These are phyloP conservation scores for Argentina silus DNA, from an alignment of 2,797 vertebrate genomes.

Conservation along the genomic window DNA sequence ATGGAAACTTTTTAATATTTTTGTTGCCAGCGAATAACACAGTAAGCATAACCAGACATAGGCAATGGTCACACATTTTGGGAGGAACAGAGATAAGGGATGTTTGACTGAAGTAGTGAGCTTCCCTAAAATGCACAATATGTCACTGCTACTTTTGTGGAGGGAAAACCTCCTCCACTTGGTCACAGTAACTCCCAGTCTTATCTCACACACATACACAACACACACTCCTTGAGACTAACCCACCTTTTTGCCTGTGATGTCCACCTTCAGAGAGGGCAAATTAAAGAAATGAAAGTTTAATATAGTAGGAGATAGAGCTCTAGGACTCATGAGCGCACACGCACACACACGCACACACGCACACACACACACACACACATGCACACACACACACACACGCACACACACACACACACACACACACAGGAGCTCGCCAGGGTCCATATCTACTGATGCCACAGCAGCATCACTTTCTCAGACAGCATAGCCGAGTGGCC, in stretches of 20 bases:
- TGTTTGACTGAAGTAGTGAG: not conserved
- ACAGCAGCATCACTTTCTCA: constrained; percentile 35
- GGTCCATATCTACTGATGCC: not conserved
- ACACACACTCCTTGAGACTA: constrained; percentile 17
- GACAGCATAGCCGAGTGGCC: constrained; percentile 27
- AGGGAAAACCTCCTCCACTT: not conserved
- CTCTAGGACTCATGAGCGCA: constrained; percentile 11
- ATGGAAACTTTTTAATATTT: not conserved
- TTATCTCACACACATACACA: constrained; percentile 6
- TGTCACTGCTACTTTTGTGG: not conserved
- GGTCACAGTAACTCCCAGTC: not conserved
- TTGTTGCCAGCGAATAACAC: not conserved
- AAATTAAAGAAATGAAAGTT: constrained; percentile 40
- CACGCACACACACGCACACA: no score
- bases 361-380: no score
- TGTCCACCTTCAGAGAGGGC: constrained; percentile 48
- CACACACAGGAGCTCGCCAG: no score
- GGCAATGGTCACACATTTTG: not conserved
- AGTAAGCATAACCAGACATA: not conserved
- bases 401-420: no score
- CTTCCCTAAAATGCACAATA: not conserved
- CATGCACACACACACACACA: no score
- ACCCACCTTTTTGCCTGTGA: constrained; percentile 57
- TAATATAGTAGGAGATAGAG: constrained; percentile 21
- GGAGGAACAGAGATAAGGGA: not conserved